These are phyloP conservation scores for Cairina moschata DNA, from an alignment of 2,113 vertebrate species.

Conservation along the genomic window DNA sequence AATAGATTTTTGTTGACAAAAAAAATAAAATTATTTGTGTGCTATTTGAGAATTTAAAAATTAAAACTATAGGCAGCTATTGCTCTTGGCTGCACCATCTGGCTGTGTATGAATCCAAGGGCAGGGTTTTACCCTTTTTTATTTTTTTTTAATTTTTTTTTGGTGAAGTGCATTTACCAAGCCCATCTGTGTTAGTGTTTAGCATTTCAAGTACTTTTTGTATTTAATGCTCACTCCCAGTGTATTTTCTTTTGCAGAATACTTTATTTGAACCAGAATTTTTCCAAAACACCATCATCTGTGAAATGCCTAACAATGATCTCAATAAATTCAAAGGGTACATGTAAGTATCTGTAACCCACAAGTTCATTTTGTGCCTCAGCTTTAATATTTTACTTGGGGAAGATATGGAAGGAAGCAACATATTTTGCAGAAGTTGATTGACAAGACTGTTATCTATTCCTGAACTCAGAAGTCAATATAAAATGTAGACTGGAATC, in stretches of 20 bases:
- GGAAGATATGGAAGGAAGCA: neutral
- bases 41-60: neutral
- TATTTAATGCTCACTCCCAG: neutral
- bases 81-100: neutral
- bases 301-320: constrained; percentile 89
- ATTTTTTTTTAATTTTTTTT: neutral
- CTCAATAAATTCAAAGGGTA: constrained; percentile 93
- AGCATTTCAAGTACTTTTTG: neutral
- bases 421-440: neutral
- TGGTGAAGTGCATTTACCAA: neutral
- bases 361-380: neutral
- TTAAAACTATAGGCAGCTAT: neutral
- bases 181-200: neutral
- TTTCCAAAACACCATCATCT: constrained; percentile 84
- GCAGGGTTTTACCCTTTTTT: neutral
- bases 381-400: neutral
- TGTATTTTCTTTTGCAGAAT: constrained; percentile 61
- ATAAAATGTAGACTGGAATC: neutral
- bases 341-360: constrained; percentile 76
- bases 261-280: constrained; percentile 78
- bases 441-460: neutral
- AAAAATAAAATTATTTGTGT: neutral
- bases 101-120: neutral
- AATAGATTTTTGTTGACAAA: neutral
- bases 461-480: neutral